A percentile compares a stretch with the other conserved stretches of the same genome.
Evolutionary conservation across 2,888 invertebrate genomes (phyloP).

Genomic region (Metalampra italica): DNA sequence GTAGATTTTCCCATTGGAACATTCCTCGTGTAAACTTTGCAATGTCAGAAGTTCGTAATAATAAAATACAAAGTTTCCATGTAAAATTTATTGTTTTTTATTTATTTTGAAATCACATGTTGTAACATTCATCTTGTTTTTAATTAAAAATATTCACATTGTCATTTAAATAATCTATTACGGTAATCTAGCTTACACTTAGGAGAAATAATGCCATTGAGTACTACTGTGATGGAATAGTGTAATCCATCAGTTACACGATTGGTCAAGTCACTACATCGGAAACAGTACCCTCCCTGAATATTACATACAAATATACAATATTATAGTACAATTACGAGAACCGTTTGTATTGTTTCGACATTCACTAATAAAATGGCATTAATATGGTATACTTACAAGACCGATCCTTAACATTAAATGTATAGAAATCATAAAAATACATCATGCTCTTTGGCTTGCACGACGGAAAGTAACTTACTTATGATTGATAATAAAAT

Average conservation of each 20-base stretch:
- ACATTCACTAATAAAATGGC: conserved; percentile 75
- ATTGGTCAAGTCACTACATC: conserved; percentile 74
- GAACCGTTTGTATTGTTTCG: conserved; percentile 63
- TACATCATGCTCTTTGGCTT: conserved; percentile 79
- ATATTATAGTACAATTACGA: conserved; percentile 70
- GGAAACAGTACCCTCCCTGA: conserved; percentile 59
- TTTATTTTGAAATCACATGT: conserved; percentile 81
- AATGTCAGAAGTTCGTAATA: neutral
- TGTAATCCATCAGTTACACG: conserved; percentile 55
- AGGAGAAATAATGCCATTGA: conserved; percentile 77
- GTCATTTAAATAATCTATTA: conserved; percentile 81
- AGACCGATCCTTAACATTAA: conserved; percentile 64
- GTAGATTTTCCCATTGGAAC: no score
- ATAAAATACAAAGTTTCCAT: conserved; percentile 42
- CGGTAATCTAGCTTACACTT: conserved; percentile 77
- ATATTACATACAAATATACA: conserved; percentile 77
- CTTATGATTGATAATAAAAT: conserved; percentile 51
- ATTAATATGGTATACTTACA: conserved; percentile 70
- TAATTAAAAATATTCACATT: conserved; percentile 83
- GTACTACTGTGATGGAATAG: conserved; percentile 60
- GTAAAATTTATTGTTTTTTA: conserved; percentile 81
- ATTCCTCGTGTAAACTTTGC: no score
- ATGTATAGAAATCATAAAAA: conserved; percentile 73
- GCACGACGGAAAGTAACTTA: conserved; percentile 71
- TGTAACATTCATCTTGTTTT: conserved; percentile 81